Percentiles rank a stretch among this genome's conserved stretches.
Conservation (phyloP, 2,113 vertebrate species). For the Mormyrus lacerda region DNA sequence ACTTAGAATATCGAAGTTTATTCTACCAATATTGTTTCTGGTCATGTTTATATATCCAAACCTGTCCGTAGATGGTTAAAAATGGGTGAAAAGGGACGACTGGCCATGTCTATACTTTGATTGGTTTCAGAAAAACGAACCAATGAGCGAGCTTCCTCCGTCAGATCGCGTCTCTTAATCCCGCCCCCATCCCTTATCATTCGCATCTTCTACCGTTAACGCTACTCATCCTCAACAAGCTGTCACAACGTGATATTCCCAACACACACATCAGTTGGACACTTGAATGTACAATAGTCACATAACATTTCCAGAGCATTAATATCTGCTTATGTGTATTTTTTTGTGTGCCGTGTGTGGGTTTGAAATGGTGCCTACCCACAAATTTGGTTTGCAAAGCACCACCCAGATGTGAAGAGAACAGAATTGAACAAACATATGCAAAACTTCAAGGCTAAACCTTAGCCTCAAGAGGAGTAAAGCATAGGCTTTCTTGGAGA, state of each 20-base stretch:
- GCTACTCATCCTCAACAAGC: not conserved
- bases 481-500: too few species aligned
- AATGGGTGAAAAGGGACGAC: too few species aligned
- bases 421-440: not conserved
- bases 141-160: not conserved
- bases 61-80: too few species aligned
- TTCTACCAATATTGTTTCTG: too few species aligned
- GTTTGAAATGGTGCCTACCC: not conserved
- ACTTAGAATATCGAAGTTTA: too few species aligned
- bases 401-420: not conserved
- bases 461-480: not conserved
- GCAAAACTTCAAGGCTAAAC: not conserved
- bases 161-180: not conserved
- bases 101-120: too few species aligned
- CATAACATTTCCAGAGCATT: not conserved
- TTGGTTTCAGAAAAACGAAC: too few species aligned
- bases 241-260: not conserved
- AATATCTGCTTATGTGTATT: not conserved
- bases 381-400: not conserved
- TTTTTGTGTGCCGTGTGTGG: not conserved
- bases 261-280: not conserved
- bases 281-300: not conserved
- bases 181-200: not conserved
- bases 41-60: too few species aligned
- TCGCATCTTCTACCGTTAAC: not conserved